These are phyloP conservation scores for Gambusia holbrooki DNA, from an alignment of 2,113 vertebrate species.

Conservation along the genomic window DNA sequence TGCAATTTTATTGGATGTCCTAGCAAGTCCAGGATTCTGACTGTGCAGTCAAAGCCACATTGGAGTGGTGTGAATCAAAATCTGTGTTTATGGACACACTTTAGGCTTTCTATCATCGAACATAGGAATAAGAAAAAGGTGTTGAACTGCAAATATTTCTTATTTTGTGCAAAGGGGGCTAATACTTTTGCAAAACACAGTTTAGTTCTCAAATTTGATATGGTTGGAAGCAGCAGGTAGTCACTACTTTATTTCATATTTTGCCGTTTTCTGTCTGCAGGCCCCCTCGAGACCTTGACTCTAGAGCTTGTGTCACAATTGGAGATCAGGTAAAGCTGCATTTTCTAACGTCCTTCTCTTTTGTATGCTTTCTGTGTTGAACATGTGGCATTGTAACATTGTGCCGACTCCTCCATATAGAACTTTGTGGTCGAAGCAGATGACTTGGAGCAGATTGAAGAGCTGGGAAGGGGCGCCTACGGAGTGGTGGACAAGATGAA, in stretches of 20 bases:
- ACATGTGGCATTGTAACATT: background rate
- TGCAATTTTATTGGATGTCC: too few relatives aligned
- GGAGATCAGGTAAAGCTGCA: conserved; percentile 88
- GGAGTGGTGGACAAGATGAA: conserved; percentile 99
- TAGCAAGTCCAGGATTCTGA: too few relatives aligned
- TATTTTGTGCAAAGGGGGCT: too few relatives aligned
- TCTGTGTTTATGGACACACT: too few relatives aligned
- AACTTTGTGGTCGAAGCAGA: conserved; percentile 98
- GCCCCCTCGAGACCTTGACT: conserved; percentile 94
- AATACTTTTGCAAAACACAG: background rate
- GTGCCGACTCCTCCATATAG: conserved; percentile 68
- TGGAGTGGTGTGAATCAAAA: too few relatives aligned
- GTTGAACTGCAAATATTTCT: too few relatives aligned
- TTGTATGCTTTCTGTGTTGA: background rate
- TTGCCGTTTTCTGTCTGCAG: conserved; percentile 69
- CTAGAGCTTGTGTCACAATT: conserved; percentile 94
- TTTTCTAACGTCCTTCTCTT: background rate
- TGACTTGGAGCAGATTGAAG: conserved; percentile 93
- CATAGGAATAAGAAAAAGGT: too few relatives aligned
- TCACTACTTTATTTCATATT: background rate
- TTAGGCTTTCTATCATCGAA: too few relatives aligned
- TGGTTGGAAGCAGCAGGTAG: background rate
- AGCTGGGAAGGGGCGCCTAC: conserved; percentile 95
- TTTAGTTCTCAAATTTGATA: background rate
- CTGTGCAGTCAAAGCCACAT: too few relatives aligned